These are phyloP conservation scores for Rallus limicola DNA, from an alignment of 2,113 vertebrate species.

Conservation along the genomic window DNA sequence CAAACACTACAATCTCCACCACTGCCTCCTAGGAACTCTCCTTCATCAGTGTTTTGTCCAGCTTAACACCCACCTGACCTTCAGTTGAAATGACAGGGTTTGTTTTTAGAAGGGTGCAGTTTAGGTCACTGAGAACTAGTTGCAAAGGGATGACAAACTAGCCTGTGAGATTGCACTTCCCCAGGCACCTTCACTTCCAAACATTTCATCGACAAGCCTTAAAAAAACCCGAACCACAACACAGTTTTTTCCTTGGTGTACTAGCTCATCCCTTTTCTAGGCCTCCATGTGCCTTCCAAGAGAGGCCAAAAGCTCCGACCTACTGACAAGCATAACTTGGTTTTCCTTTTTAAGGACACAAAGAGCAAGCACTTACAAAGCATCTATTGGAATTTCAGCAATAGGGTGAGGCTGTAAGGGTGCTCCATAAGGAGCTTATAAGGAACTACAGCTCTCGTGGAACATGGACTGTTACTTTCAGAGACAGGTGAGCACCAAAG, in stretches of 20 bases:
- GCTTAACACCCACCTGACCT: not conserved
- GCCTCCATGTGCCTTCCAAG: not conserved
- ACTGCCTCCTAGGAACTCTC: not conserved
- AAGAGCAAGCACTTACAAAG: not conserved
- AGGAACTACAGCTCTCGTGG: not conserved
- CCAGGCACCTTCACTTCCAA: not conserved
- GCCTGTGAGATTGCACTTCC: not conserved
- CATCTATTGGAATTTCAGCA: not conserved
- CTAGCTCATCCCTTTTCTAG: not conserved
- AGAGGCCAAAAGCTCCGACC: not conserved
- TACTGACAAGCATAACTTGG: not conserved
- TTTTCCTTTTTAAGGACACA: not conserved
- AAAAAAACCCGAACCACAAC: not conserved
- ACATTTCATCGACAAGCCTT: not conserved
- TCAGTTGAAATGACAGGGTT: accelerated
- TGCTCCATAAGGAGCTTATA: not conserved
- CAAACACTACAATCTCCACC: not conserved
- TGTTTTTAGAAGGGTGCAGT: not conserved
- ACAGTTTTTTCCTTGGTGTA: not conserved
- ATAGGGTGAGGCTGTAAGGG: not conserved
- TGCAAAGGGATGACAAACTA: not conserved
- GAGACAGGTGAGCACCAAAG: not conserved
- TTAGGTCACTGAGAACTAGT: not conserved
- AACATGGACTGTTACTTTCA: not conserved
- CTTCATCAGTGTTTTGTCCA: not conserved